Conservation (phyloP, 2,797 vertebrate genomes). For the Falco naumanni region DNA sequence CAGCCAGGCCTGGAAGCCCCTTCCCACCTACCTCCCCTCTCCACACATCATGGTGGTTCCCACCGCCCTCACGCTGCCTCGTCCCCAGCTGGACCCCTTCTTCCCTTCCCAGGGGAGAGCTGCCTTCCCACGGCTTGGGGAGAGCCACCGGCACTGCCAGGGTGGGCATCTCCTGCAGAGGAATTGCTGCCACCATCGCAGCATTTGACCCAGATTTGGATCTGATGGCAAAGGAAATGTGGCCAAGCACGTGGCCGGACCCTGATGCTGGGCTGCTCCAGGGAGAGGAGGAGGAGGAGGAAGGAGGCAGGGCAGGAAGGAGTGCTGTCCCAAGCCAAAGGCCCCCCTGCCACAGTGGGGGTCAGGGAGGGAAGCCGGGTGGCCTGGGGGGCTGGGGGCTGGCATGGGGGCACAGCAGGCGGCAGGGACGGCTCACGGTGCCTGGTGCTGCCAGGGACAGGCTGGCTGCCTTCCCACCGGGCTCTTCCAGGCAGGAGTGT, state of each 20-base stretch:
- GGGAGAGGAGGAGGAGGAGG: background rate
- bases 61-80: background rate
- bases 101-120: background rate
- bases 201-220: slow-evolving; percentile 36
- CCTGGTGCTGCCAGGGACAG: background rate
- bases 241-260: background rate
- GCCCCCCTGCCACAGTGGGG: no score
- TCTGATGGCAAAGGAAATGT: background rate
- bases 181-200: background rate
- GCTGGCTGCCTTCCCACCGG: background rate
- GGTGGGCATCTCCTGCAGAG: background rate
- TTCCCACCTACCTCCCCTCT: background rate
- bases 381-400: no score
- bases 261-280: background rate
- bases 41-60: fast-evolving
- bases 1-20: background rate
- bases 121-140: background rate
- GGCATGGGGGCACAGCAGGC: background rate
- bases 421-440: background rate
- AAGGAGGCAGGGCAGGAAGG: background rate
- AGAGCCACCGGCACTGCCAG: no score
- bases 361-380: background rate
- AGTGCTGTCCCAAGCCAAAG: background rate
- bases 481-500: slow-evolving; percentile 22
- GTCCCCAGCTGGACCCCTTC: fast-evolving